These are phyloP conservation scores for Diabrotica balteata DNA, from an alignment of 2,888 invertebrate genomes.

Conservation along the genomic window DNA sequence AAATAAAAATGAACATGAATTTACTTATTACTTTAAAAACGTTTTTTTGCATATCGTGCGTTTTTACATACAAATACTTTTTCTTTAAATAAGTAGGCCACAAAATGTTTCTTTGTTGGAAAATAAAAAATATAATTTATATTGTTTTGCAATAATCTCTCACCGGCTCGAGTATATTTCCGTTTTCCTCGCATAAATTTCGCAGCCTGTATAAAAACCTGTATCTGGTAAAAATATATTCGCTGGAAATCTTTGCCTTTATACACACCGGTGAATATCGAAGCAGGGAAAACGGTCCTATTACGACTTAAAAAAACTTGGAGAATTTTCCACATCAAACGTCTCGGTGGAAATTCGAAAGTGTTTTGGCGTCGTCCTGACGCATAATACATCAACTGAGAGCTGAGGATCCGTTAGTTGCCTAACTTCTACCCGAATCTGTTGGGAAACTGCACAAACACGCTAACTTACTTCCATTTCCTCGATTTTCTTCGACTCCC, in stretches of 20 bases:
- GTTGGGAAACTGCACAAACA: conserved; percentile 44
- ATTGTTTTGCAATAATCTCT: too few species aligned
- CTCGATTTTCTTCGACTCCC: conserved; percentile 35
- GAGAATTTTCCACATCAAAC: conserved; percentile 21
- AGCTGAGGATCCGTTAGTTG: conserved; percentile 35
- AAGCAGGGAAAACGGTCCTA: conserved; percentile 13
- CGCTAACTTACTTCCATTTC: conserved; percentile 51
- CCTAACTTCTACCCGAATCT: conserved; percentile 37
- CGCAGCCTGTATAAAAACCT: neutral
- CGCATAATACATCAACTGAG: conserved; percentile 46
- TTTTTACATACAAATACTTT: too few species aligned
- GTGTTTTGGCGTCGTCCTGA: conserved; percentile 49
- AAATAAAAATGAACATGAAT: too few species aligned
- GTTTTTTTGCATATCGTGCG: too few species aligned
- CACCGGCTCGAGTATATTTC: too few species aligned
- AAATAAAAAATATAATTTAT: too few species aligned
- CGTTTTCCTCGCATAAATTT: too few species aligned
- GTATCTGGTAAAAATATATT: neutral
- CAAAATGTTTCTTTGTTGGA: too few species aligned
- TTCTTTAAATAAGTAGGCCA: too few species aligned
- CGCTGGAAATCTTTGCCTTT: conserved; percentile 18
- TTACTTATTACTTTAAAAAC: too few species aligned
- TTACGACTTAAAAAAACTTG: conserved; percentile 17
- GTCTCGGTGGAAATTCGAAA: conserved; percentile 36
- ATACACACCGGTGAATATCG: conserved; percentile 18